phyloP scores from a whole-genome alignment of 2,113 vertebrate species.

The Vidua macroura region DNA sequence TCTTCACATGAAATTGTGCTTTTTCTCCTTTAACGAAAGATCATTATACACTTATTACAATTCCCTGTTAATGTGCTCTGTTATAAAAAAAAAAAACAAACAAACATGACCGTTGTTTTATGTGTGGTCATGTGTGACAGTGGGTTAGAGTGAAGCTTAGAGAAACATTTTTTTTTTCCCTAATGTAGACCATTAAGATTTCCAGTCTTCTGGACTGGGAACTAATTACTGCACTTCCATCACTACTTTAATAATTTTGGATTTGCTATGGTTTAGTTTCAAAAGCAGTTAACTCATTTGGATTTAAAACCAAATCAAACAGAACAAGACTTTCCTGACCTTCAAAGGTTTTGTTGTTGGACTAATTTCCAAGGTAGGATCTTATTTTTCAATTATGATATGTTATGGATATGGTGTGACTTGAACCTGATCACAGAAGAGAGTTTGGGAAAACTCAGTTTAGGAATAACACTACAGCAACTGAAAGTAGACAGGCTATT shows the following conservation, averaged over 20 bases:
- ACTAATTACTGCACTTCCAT: neutral
- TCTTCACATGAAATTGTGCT: constrained; percentile 22
- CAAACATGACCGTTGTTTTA: neutral
- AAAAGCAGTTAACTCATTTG: neutral
- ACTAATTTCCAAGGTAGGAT: neutral
- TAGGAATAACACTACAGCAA: neutral
- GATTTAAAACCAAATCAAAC: neutral
- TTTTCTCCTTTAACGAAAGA: constrained; percentile 11
- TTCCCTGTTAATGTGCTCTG: neutral
- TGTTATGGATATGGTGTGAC: neutral
- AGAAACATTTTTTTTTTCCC: neutral
- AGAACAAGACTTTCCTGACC: neutral
- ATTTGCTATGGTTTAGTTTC: neutral
- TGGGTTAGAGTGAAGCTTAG: neutral
- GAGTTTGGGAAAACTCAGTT: neutral
- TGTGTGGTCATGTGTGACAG: neutral
- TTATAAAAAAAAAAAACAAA: neutral
- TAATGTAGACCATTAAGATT: neutral
- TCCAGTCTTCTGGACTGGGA: neutral
- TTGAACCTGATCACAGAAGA: neutral
- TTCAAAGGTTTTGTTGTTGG: neutral
- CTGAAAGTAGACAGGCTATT: neutral
- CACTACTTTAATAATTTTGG: neutral
- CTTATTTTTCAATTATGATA: neutral
- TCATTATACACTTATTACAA: constrained; percentile 1